Base-by-base conservation (phyloP, 2,888 invertebrate species). In the Gisinianus flammeolus region DNA sequence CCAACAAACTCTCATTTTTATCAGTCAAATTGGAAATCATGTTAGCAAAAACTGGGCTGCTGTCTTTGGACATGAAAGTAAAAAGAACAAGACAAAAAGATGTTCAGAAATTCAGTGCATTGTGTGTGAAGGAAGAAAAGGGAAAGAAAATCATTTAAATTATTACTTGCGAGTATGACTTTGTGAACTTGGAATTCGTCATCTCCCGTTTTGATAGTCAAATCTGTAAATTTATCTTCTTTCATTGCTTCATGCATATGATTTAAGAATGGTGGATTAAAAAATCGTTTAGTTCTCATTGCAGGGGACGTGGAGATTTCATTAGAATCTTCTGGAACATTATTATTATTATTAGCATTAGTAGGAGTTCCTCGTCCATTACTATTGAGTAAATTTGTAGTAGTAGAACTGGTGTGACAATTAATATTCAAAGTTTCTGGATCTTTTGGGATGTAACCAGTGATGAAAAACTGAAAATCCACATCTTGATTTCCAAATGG, bases 141-240 rank as follows among this genome's bases (percentile, higher is more conserved):
- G 16, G 8, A 44, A 44, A 44, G 44, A 10, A 16, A 6, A 44
- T 44, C 6, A 6, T 44, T 16, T 10, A 44, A 44, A 44, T 44
- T 16, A 44, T 81, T 69, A 82, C 83, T 80, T 12, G 82, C 80
- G 8, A 81, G 76, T 54, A 82, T 81, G 6, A 82, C 78, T 24
- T 81, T 80, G 74, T 82, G 82, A 67, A 80, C 79, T 35, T 79
- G 79, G 44, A 81, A 82, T 72, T 82, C 82, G 12, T 82, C 82
- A 66, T 82, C 82, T n/a, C 82, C 82, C 58, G 78, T 82, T 68
- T 82, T 82, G n/a, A 82, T 54, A 6, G 78, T 81, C 2, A 82
- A 26, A 52, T 82, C 82, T 0, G 81, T 79, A 54, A 80, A 82
- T 58, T 80, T 79, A 62, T 79, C 79, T 68, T 81, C 80, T n/a